A percentile compares a stretch with the other conserved stretches of the same genome.
phyloP scores from a whole-genome alignment of 2,888 invertebrate genomes.

The Terebella lapidaria region DNA sequence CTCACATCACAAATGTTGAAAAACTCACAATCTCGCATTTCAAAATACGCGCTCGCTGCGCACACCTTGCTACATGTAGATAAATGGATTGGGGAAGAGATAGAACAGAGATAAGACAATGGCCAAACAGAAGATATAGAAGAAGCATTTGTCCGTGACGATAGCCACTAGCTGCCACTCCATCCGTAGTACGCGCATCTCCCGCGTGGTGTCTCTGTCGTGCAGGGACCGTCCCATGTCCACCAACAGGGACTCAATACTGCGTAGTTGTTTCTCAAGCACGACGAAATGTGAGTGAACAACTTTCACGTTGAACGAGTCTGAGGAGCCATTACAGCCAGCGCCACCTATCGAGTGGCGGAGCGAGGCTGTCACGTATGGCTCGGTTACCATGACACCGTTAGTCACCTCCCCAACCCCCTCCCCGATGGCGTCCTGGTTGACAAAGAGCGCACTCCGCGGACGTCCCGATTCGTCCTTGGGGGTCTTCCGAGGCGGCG shows the following conservation, averaged over 20 bases:
- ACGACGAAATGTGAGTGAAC: conserved; percentile 1
- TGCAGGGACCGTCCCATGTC: not conserved
- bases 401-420: not conserved
- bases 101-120: conserved; percentile 12
- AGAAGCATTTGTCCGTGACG: conserved; percentile 15
- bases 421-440: not conserved
- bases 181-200: not conserved
- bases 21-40: no score
- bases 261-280: conserved; percentile 1
- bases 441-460: not conserved
- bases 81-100: conserved; percentile 15
- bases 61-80: no score
- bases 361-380: not conserved
- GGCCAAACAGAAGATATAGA: conserved; percentile 13
- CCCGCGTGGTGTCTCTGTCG: not conserved
- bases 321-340: no score
- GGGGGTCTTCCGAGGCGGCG: not conserved
- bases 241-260: not conserved
- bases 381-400: not conserved
- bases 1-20: no score
- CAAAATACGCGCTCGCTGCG: no score
- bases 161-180: conserved; percentile 18
- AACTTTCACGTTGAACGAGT: not conserved
- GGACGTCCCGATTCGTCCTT: not conserved
- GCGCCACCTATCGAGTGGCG: not conserved